Evolutionary conservation across 1,140 invertebrate species (phyloP).

Genomic region (Cecropterus lyciades): DNA sequence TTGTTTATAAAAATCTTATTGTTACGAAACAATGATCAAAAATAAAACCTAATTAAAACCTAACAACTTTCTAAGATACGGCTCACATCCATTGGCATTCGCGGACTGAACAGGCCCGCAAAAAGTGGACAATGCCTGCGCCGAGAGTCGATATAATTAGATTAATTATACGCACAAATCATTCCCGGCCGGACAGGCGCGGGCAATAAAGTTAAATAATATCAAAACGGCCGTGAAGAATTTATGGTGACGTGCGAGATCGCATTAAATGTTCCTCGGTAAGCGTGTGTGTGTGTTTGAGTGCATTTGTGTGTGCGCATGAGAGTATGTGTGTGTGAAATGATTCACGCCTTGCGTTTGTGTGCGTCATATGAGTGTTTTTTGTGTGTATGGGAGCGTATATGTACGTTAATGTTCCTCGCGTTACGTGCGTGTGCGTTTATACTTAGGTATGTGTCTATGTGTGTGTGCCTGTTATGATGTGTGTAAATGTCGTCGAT

Average conservation of each 20-base stretch:
- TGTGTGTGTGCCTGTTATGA: too few relatives aligned
- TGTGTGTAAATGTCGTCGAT: too few relatives aligned
- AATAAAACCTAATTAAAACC: too few relatives aligned
- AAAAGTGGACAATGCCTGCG: slow-evolving; percentile 20
- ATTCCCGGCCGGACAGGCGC: slow-evolving; percentile 16
- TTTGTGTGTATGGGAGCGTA: neutral
- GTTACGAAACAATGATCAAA: too few relatives aligned
- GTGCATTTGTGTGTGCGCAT: neutral
- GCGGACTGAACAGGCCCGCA: neutral
- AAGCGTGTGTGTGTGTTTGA: too few relatives aligned
- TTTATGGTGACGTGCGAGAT: slow-evolving; percentile 12
- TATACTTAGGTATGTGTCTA: too few relatives aligned
- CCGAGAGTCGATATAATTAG: slow-evolving; percentile 18
- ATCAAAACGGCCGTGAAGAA: slow-evolving; percentile 25
- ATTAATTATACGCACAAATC: slow-evolving; percentile 29
- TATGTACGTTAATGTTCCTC: too few relatives aligned
- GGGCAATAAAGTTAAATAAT: slow-evolving; percentile 29
- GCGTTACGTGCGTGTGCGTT: too few relatives aligned
- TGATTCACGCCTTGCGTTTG: too few relatives aligned
- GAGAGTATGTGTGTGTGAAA: too few relatives aligned
- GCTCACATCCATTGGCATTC: neutral
- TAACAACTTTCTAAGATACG: neutral
- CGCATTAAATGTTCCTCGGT: neutral
- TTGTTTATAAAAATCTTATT: too few relatives aligned
- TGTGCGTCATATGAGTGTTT: too few relatives aligned